Percentiles rank a stretch among this genome's conserved stretches.
Evolutionary conservation across 2,888 invertebrate genomes (phyloP).

Genomic region (Parthenolecanium corni): DNA sequence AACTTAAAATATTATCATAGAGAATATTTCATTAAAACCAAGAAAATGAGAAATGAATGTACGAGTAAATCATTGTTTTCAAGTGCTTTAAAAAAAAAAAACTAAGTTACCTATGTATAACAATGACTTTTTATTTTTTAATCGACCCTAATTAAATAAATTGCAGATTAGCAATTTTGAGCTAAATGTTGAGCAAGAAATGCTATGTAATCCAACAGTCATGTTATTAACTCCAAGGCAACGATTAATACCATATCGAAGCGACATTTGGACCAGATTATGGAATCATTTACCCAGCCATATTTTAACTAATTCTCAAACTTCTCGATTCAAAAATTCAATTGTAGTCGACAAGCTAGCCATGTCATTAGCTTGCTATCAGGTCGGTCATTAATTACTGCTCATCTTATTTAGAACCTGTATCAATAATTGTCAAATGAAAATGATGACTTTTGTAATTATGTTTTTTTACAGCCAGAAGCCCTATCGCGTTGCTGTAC

Average conservation of each 20-base stretch:
- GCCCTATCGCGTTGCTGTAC: conserved; percentile 73
- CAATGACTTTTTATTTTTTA: no score
- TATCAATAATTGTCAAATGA: no score
- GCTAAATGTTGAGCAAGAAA: conserved; percentile 47
- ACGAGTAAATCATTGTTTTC: no score
- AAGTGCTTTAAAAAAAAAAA: no score
- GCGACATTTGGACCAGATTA: conserved; percentile 70
- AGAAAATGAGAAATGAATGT: no score
- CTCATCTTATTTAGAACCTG: no score
- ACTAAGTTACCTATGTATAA: no score
- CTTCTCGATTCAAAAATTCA: conserved; percentile 50
- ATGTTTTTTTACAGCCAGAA: conserved; percentile 50
- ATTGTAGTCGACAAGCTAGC: conserved; percentile 66
- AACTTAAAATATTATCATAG: no score
- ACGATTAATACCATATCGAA: conserved; percentile 65
- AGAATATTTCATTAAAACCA: no score
- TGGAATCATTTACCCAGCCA: conserved; percentile 50
- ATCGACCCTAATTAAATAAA: no score
- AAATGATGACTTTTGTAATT: no score
- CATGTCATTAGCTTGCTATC: conserved; percentile 71
- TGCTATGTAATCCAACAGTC: conserved; percentile 67
- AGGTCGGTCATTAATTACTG: conserved; percentile 40
- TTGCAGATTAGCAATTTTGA: conserved; percentile 38
- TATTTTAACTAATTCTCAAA: conserved; percentile 29
- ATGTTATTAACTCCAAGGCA: conserved; percentile 75